These are phyloP conservation scores for Spinus pinus DNA, from an alignment of 2,797 vertebrate genomes.

Conservation along the genomic window DNA sequence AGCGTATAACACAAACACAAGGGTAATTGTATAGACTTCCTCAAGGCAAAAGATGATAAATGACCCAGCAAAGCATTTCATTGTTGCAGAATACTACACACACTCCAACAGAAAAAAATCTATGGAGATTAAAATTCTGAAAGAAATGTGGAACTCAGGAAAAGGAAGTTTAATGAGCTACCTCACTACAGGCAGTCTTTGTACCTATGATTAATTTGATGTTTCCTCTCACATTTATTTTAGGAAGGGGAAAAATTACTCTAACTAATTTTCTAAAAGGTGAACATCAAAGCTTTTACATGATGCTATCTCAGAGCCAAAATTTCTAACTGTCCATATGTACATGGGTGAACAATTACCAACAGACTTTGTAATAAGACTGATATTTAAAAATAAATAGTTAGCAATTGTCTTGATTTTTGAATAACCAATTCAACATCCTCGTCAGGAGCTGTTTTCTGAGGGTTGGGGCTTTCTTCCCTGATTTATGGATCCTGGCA, in stretches of 20 bases:
- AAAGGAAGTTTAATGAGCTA: conserved; percentile 13
- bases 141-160: background rate
- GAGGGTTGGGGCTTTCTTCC: background rate
- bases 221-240: conserved; percentile 12
- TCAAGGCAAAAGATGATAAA: conserved; percentile 17
- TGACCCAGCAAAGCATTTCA: background rate
- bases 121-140: background rate
- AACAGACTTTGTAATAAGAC: background rate
- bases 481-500: background rate
- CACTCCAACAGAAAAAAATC: background rate
- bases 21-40: background rate
- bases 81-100: background rate
- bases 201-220: background rate
- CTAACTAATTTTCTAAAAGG: background rate
- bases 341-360: background rate
- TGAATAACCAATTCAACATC: background rate
- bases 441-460: background rate
- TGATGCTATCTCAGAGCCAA: background rate
- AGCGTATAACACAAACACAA: background rate
- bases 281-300: background rate
- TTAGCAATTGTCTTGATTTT: background rate
- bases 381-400: background rate
- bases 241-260: background rate
- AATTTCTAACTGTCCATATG: background rate
- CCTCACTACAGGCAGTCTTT: background rate